Conservation (phyloP, 2,888 invertebrate species). For the Frankliniella intonsa region DNA sequence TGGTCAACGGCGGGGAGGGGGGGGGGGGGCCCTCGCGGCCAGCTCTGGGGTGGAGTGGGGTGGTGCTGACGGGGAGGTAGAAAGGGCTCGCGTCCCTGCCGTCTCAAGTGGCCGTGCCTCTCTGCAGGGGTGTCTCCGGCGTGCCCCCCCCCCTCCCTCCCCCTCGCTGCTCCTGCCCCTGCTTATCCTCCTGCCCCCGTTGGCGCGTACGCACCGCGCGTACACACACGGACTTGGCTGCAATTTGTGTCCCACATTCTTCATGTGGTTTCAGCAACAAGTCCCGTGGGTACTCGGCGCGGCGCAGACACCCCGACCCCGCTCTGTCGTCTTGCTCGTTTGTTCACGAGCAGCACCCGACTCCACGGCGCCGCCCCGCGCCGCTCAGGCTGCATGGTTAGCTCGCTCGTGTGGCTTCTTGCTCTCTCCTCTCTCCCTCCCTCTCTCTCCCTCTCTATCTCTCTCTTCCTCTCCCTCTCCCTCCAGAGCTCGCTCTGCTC, state of each 20-base stretch:
- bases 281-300: too few species aligned
- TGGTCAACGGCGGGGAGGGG: too few species aligned
- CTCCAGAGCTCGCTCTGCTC: slow-evolving; percentile 32
- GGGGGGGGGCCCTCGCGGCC: too few species aligned
- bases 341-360: background rate
- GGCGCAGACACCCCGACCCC: too few species aligned
- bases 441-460: background rate
- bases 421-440: slow-evolving; percentile 32
- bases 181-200: slow-evolving; percentile 26
- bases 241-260: too few species aligned
- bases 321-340: too few species aligned
- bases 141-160: slow-evolving; percentile 36
- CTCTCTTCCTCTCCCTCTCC: slow-evolving; percentile 31
- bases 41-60: too few species aligned
- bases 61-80: too few species aligned
- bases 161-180: slow-evolving; percentile 34
- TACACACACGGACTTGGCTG: too few species aligned
- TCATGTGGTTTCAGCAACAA: too few species aligned
- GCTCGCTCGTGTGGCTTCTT: background rate
- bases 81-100: background rate
- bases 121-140: background rate
- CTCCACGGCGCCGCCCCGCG: too few species aligned
- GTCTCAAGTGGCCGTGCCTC: background rate
- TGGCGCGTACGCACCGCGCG: too few species aligned
- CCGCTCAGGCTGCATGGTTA: background rate